Base-by-base conservation (phyloP, 2,888 invertebrate genomes). In the Drosophila picticornis region DNA sequence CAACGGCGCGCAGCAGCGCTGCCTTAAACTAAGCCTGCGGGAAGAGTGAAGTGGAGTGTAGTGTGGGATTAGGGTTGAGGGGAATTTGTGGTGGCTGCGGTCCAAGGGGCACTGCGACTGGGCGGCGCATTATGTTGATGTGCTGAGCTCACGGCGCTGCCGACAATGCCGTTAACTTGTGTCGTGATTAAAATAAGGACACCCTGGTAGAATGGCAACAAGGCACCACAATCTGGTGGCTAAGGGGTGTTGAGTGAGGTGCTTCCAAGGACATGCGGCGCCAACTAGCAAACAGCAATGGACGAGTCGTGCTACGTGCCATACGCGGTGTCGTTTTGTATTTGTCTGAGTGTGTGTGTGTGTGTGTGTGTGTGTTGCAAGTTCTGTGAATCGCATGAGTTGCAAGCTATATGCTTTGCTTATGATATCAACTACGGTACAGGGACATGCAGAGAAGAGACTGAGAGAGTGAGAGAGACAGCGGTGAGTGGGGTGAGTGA, bases 131-230 rank as follows among this genome's bases (percentile, higher is more conserved):
- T 72, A 80, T 77, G 72, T 77, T 72, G 75, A 81, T 77, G 74
- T 80, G 67, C 72, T 57, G 55, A 75, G 80, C 86, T 81, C 84
- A 86, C 77, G 81, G 84, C 77, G 79, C 73, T 81, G 83, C 81
- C 88, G 84, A 88, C 85, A 88, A 86, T 86, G 88, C 84, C 82
- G 88, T 86, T 86, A 88, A 88, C 88, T 88, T 88, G 88, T 88
- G 83, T 81, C 72, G 86, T 84, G 89, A 89, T 88, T 87, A 89
- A 87, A 89, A 89, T 87, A 87, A 89, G 84, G 83, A 87, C 84
- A 84, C 88, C 83, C 81, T 27, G 38, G 40, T 10, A 38, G 38
- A 53, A 51, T 75, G 60, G 36, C 36, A 55, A 38, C 19, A 56
- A 56, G 67, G 53, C 58, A 25, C 46, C 46, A 55, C 68, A 64